Base-by-base conservation (phyloP, 2,797 vertebrate genomes). In the Sebastes aleutianus region DNA sequence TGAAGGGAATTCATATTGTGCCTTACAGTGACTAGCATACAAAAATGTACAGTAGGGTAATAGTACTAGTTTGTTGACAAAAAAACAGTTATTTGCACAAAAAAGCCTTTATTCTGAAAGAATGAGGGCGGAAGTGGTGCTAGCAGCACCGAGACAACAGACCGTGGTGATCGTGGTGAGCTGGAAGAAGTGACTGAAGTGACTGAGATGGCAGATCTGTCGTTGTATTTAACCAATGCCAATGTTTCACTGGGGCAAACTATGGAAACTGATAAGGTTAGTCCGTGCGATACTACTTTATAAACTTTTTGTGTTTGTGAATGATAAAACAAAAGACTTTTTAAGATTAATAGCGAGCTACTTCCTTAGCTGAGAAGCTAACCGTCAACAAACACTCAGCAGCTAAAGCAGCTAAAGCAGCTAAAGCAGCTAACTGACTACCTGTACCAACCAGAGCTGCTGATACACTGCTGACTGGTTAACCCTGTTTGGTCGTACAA, bases 231-330 rank as follows among this genome's bases (percentile, higher is more conserved):
- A 31, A 91, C 92, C 3, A 95, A 94, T 89, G 84, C 72, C 4
- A 95, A 86, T 68, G 86, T 96, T 75, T 95, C 92, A 43, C 32
- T 95, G 57, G 92, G 91, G 12, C 91, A 93, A 87, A 92, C 79
- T 16, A 96, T 96, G 95, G 96, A 96, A 63, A 78, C 76, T 18
- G 94, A 96, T 20, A 95, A 95, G 93, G 96, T 96, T 27, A 59
- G 83, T 89, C 6, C 1, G 3, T 50, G 6, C 2, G 1, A 59
- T 29, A 27, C 5, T 31, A 58, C 9, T 22, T 70, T 10, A 1
- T 2, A 1, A 7, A 13, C 9, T 29, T 63, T 76, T 57, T 6
- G 8, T 39, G 54, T 57, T n/a, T 47, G 7, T 68, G 1, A 31
- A 54, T 4, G 3, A 4, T 47, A 18, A 68, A 65, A 36, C 11